phyloP scores from a whole-genome alignment of 1,140 invertebrate species.

The Choristoneura fumiferana region DNA sequence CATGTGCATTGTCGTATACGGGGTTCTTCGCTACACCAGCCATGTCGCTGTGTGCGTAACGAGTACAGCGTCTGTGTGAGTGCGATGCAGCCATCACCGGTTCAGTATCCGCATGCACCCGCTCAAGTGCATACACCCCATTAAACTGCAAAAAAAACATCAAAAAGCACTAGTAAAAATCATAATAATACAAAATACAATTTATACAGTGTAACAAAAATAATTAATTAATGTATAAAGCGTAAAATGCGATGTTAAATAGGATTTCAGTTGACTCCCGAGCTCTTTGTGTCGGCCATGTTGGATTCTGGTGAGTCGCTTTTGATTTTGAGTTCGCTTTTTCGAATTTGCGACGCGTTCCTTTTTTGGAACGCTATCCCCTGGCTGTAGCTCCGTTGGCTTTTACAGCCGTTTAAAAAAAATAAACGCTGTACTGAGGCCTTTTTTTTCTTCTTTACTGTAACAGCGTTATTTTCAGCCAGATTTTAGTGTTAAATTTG shows the following conservation, averaged over 20 bases:
- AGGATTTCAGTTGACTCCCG: slow-evolving; percentile 1
- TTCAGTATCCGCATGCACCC: slow-evolving; percentile 6
- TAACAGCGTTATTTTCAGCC: too few relatives aligned
- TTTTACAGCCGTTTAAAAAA: neutral
- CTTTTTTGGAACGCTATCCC: neutral
- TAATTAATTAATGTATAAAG: too few relatives aligned
- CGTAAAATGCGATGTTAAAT: slow-evolving; percentile 5
- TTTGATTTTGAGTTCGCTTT: slow-evolving; percentile 10
- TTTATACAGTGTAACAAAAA: neutral
- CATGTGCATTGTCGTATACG: neutral
- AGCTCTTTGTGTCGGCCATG: neutral
- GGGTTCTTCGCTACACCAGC: neutral
- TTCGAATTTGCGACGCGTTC: slow-evolving; percentile 4
- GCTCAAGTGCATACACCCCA: slow-evolving; percentile 4
- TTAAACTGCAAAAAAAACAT: neutral
- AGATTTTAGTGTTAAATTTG: too few relatives aligned
- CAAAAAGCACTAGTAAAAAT: neutral
- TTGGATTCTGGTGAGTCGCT: slow-evolving; percentile 12
- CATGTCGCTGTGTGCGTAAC: neutral
- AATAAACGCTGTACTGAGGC: too few relatives aligned
- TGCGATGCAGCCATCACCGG: slow-evolving; percentile 5
- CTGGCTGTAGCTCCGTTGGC: neutral
- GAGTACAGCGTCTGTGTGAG: neutral
- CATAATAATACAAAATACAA: neutral
- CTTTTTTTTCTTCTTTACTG: too few relatives aligned